These are phyloP conservation scores for Scaptomyza parva DNA, from an alignment of 2,888 invertebrate species.

Conservation along the genomic window DNA sequence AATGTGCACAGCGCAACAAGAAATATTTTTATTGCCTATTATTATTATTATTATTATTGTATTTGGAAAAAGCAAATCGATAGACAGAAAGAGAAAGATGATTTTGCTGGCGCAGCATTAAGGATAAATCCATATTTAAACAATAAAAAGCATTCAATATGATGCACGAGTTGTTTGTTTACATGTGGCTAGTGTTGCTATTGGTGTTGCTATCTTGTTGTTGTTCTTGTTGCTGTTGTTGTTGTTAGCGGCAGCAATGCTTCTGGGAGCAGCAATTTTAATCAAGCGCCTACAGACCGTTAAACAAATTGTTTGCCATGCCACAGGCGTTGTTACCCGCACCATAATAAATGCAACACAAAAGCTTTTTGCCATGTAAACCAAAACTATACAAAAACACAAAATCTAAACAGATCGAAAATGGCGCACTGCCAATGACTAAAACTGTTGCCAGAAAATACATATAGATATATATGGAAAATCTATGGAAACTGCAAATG, in stretches of 20 bases:
- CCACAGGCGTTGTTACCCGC: conserved; percentile 18
- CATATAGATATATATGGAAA: conserved; percentile 20
- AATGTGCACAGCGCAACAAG: conserved; percentile 25
- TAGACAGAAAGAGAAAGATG: not conserved
- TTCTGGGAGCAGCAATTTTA: conserved; percentile 42
- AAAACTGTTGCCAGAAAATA: conserved; percentile 28
- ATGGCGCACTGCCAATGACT: conserved; percentile 57
- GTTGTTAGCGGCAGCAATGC: conserved; percentile 10
- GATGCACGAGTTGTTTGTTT: conserved; percentile 30
- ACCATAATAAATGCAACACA: conserved; percentile 39
- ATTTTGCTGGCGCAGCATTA: conserved; percentile 20
- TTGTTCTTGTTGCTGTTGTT: conserved; percentile 15
- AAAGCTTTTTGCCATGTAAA: conserved; percentile 49
- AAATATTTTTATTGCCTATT: conserved; percentile 45
- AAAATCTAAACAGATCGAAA: conserved; percentile 42
- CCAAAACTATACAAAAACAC: too few relatives aligned
- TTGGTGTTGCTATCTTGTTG: conserved; percentile 8
- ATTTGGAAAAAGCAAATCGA: conserved; percentile 1
- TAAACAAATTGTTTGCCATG: conserved; percentile 32
- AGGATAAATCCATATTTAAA: conserved; percentile 9
- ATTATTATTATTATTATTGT: conserved; percentile 35
- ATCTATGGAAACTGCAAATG: conserved; percentile 32
- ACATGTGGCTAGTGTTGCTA: conserved; percentile 27
- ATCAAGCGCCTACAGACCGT: conserved; percentile 27
- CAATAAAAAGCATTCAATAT: conserved; percentile 22